Percentiles rank a stretch among this genome's conserved stretches.
Conservation (phyloP, 2,797 vertebrate species). For the Parambassis ranga region DNA sequence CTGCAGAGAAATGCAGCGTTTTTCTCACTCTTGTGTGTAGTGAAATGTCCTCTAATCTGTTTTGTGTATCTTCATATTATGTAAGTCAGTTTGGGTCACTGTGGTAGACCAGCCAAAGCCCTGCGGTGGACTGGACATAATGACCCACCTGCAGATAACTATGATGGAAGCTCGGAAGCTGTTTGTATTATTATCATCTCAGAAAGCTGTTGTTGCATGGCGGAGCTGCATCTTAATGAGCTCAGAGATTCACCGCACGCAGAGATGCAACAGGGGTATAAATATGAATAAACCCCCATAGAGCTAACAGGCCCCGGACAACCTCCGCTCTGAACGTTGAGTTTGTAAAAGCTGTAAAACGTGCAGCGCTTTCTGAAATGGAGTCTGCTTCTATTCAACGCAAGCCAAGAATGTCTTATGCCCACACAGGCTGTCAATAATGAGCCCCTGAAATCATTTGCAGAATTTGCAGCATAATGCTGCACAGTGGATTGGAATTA, state of each 20-base stretch:
- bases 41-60: constrained; percentile 25
- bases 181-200: constrained; percentile 67
- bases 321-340: constrained; percentile 14
- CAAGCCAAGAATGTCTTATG: not conserved
- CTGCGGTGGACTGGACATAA: constrained; percentile 46
- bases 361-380: constrained; percentile 22
- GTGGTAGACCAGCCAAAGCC: constrained; percentile 38
- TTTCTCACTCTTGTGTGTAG: constrained; percentile 1
- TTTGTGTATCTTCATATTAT: constrained; percentile 12
- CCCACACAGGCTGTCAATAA: not conserved
- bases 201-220: constrained; percentile 58
- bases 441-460: no score
- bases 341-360: constrained; percentile 44
- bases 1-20: constrained; percentile 11
- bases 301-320: constrained; percentile 24
- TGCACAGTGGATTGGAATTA: not conserved
- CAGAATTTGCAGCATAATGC: not conserved
- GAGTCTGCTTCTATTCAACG: constrained; percentile 7
- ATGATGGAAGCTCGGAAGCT: constrained; percentile 49
- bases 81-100: constrained; percentile 36
- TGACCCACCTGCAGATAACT: constrained; percentile 67
- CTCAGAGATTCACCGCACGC: constrained; percentile 50
- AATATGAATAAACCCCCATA: constrained; percentile 62
- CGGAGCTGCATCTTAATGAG: constrained; percentile 61
- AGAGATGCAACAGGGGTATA: constrained; percentile 52